A percentile compares a stretch with the other conserved stretches of the same genome.
Conservation (phyloP, 2,888 invertebrate genomes). For the Meganola albula region DNA sequence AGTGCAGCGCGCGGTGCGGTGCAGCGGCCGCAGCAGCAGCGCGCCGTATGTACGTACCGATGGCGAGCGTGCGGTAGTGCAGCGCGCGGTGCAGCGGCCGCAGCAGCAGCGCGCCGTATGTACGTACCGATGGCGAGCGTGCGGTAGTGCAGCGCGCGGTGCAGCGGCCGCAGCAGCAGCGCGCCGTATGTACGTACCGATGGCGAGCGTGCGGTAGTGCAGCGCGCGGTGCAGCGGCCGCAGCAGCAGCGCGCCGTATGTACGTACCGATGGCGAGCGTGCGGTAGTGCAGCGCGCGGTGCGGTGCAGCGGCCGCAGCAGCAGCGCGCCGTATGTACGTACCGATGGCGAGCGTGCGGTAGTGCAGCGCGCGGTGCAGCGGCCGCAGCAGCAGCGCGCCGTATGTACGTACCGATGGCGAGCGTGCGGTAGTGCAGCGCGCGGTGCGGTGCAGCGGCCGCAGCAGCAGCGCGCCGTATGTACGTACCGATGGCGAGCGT, state of each 20-base stretch:
- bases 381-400: too few species aligned
- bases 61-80: constrained; percentile 46
- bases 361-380: neutral
- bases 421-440: too few species aligned
- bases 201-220: constrained; percentile 85
- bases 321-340: too few species aligned
- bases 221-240: constrained; percentile 91
- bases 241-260: constrained; percentile 87
- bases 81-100: constrained; percentile 84
- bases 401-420: too few species aligned
- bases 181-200: constrained; percentile 88
- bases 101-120: constrained; percentile 85
- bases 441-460: neutral
- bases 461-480: neutral
- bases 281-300: constrained; percentile 36
- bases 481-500: neutral
- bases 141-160: constrained; percentile 89
- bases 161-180: constrained; percentile 87
- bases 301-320: neutral
- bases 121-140: constrained; percentile 83
- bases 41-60: neutral
- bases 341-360: constrained; percentile 39
- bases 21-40: neutral
- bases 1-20: neutral
- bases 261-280: too few species aligned